Evolutionary conservation across 1,140 invertebrate species (phyloP).

Genomic region (Anadara kagoshimensis): DNA sequence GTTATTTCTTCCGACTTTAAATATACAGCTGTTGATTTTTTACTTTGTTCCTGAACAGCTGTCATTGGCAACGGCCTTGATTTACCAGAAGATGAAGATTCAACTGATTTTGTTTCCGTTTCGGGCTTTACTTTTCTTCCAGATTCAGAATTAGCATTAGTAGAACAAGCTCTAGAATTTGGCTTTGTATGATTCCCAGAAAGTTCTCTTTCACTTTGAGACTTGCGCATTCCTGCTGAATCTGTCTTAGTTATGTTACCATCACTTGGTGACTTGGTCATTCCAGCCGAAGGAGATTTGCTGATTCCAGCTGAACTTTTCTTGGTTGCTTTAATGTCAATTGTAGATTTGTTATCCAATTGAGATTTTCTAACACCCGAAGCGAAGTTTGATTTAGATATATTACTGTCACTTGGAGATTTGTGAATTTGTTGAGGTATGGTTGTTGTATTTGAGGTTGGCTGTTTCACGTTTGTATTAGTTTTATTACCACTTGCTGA

Average conservation of each 20-base stretch:
- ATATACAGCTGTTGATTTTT: constrained; percentile 31
- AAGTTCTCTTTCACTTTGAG: not conserved
- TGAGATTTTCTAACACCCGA: constrained; percentile 8
- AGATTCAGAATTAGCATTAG: not conserved
- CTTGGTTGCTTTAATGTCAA: not conserved
- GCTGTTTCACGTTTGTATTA: too few species aligned
- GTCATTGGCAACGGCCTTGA: constrained; percentile 38
- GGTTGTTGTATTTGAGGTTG: too few species aligned
- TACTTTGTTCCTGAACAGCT: constrained; percentile 27
- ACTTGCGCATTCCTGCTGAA: too few species aligned
- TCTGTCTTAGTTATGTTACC: too few species aligned
- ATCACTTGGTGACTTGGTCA: too few species aligned
- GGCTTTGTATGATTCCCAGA: not conserved
- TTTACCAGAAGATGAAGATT: constrained; percentile 21
- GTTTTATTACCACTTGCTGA: too few species aligned
- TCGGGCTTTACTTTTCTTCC: constrained; percentile 14
- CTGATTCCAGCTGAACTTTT: not conserved
- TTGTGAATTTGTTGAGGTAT: not conserved
- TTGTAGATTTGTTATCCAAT: constrained; percentile 2
- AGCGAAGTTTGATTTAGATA: not conserved
- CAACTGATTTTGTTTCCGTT: too few species aligned
- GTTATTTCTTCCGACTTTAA: constrained; percentile 7
- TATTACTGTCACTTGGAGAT: not conserved
- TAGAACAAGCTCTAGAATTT: not conserved
- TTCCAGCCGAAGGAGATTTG: too few species aligned